Conservation (phyloP, 1,140 invertebrate genomes). For the Drosophila kurseongensis region DNA sequence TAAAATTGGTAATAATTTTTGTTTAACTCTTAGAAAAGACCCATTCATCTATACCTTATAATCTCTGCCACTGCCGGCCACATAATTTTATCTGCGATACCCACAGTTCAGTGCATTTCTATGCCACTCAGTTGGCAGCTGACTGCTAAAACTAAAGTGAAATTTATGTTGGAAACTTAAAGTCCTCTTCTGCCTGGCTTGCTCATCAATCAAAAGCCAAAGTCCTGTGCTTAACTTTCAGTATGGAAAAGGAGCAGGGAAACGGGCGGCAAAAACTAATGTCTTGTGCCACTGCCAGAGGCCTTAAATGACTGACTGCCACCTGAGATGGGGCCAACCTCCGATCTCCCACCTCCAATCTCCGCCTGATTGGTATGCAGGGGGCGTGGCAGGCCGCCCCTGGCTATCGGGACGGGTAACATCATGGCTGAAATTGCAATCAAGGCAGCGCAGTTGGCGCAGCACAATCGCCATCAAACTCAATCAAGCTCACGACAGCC, state of each 20-base stretch:
- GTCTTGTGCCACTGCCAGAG: constrained; percentile 56
- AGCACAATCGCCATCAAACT: constrained; percentile 77
- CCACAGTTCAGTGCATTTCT: constrained; percentile 57
- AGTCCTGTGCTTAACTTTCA: constrained; percentile 35
- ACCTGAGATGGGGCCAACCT: constrained; percentile 24
- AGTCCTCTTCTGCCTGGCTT: constrained; percentile 27
- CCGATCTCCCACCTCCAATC: background rate
- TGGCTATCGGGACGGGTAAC: constrained; percentile 18
- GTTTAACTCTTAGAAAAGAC: too few relatives aligned
- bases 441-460: constrained; percentile 65
- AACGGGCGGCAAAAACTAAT: constrained; percentile 43
- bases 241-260: constrained; percentile 3
- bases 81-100: constrained; percentile 47
- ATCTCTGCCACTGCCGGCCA: constrained; percentile 8
- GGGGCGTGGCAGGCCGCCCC: constrained; percentile 16
- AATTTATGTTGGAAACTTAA: constrained; percentile 44
- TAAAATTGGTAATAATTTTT: too few relatives aligned
- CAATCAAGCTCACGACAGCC: constrained; percentile 75
- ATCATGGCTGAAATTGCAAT: constrained; percentile 69
- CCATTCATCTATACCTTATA: too few relatives aligned
- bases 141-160: constrained; percentile 36
- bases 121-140: constrained; percentile 31
- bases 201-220: constrained; percentile 61
- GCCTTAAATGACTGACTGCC: constrained; percentile 68
- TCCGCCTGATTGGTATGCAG: constrained; percentile 61